A percentile compares a stretch with the other conserved stretches of the same genome.
phyloP scores from a whole-genome alignment of 37 sponge, comb jelly and placozoan genomes.

The Chondrosia reniformis region DNA sequence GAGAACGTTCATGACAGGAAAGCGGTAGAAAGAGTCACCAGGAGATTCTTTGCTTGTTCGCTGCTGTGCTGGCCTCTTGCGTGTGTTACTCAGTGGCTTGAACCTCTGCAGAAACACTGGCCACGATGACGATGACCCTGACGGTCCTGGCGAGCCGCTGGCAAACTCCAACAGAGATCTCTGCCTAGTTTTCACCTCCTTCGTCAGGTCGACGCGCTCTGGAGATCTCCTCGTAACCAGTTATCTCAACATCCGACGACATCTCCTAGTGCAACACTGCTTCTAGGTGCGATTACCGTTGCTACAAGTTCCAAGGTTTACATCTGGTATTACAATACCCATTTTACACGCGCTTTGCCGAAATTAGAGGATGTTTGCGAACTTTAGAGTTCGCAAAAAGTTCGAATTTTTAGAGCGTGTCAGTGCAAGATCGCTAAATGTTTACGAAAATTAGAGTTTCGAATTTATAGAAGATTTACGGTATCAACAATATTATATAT shows the following conservation, averaged over 20 bases:
- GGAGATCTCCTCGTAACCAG: neutral
- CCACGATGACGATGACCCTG: neutral
- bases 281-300: neutral
- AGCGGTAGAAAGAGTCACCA: neutral
- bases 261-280: neutral
- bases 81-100: neutral
- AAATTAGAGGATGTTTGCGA: too few species aligned
- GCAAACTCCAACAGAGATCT: too few species aligned
- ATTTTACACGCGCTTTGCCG: too few species aligned
- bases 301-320: neutral
- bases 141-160: neutral
- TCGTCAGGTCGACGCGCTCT: neutral
- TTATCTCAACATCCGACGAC: too few species aligned
- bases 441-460: too few species aligned
- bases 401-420: too few species aligned
- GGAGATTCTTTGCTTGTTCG: neutral
- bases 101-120: neutral
- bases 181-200: neutral
- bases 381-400: too few species aligned
- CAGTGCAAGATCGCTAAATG: too few species aligned
- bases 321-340: too few species aligned
- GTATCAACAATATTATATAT: too few species aligned
- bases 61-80: neutral
- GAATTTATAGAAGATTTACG: too few species aligned
- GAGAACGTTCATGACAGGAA: too few species aligned